A percentile compares a stretch with the other conserved stretches of the same genome.
These are phyloP conservation scores for Zosterops hypoxanthus DNA, from an alignment of 2,113 vertebrate species.

Conservation along the genomic window DNA sequence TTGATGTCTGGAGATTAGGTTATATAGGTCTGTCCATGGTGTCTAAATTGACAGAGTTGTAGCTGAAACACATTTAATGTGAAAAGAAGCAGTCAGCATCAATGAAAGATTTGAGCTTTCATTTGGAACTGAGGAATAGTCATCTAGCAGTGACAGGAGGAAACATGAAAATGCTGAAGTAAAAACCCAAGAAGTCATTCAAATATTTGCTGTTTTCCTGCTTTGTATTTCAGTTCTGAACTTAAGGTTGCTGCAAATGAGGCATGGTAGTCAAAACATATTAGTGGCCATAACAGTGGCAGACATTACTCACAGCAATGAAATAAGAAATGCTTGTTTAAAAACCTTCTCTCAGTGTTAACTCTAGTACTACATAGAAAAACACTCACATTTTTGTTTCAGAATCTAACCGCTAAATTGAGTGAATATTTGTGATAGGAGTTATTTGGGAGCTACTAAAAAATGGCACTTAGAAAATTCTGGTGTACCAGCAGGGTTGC, in stretches of 20 bases:
- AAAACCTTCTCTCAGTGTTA: neutral
- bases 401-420: neutral
- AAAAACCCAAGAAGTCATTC: neutral
- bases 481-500: neutral
- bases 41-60: neutral
- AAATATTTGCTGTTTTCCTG: neutral
- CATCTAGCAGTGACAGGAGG: neutral
- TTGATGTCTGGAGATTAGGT: neutral
- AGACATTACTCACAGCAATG: neutral
- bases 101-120: neutral
- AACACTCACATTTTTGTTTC: neutral
- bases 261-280: neutral
- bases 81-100: neutral
- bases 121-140: neutral
- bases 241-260: neutral
- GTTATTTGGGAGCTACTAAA: neutral
- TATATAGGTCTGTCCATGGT: neutral
- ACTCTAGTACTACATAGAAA: neutral
- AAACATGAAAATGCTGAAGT: neutral
- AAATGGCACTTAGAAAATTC: neutral
- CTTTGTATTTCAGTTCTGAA: neutral
- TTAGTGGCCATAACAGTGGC: neutral
- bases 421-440: neutral
- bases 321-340: neutral
- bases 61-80: neutral